These are phyloP conservation scores for Mellilla xanthometata DNA, from an alignment of 2,888 invertebrate species.

Conservation along the genomic window DNA sequence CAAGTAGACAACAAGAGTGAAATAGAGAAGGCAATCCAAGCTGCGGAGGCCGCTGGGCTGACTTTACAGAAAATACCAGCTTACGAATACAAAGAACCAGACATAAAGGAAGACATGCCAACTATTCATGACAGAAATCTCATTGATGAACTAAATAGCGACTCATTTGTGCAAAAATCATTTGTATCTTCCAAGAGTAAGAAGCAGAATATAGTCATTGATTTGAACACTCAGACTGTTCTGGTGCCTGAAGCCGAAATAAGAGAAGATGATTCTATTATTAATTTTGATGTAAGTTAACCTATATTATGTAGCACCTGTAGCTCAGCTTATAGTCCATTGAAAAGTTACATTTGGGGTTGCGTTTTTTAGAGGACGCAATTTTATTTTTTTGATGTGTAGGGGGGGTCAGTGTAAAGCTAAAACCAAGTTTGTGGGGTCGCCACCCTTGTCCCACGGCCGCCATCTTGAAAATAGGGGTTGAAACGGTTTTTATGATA, in stretches of 20 bases:
- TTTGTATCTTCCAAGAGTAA: constrained; percentile 83
- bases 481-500: too few species aligned
- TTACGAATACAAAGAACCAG: constrained; percentile 73
- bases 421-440: too few species aligned
- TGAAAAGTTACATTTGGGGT: too few species aligned
- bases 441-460: too few species aligned
- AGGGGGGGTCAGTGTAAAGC: too few species aligned
- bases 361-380: too few species aligned
- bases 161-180: constrained; percentile 84
- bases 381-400: too few species aligned
- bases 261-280: constrained; percentile 82
- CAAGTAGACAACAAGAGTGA: constrained; percentile 72
- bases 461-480: too few species aligned
- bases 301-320: too few species aligned
- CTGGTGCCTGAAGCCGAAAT: constrained; percentile 83
- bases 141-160: constrained; percentile 87
- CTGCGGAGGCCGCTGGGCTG: constrained; percentile 74
- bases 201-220: constrained; percentile 88
- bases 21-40: constrained; percentile 74
- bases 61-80: constrained; percentile 78
- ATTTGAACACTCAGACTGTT: constrained; percentile 87
- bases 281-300: constrained; percentile 85
- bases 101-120: constrained; percentile 76
- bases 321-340: too few species aligned
- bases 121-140: constrained; percentile 81